A percentile compares a stretch with the other conserved stretches of the same genome.
phyloP scores from a whole-genome alignment of 2,797 vertebrate genomes.

The Pangasius larnaudii region DNA sequence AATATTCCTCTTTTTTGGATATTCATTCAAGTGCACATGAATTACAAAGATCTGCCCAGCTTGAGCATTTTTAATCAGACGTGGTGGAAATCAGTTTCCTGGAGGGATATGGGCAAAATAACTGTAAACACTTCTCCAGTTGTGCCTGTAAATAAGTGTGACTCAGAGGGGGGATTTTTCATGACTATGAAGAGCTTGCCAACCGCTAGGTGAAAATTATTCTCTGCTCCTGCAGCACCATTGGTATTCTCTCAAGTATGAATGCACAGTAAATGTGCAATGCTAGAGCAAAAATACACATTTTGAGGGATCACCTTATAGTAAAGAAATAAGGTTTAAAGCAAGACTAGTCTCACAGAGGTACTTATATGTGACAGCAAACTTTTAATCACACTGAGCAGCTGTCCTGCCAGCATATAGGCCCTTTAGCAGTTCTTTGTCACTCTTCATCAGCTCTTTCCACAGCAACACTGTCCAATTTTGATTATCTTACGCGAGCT shows the following conservation, averaged over 20 bases:
- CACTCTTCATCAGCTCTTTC: conserved; percentile 21
- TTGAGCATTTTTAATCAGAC: conserved; percentile 50
- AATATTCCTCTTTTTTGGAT: conserved; percentile 21
- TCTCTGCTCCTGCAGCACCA: conserved; percentile 34
- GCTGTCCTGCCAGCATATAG: background rate
- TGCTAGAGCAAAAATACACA: conserved; percentile 14
- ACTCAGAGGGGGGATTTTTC: conserved; percentile 49
- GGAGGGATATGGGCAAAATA: conserved; percentile 41
- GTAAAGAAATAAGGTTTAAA: conserved; percentile 23
- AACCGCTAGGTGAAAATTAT: conserved; percentile 56
- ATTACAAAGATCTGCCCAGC: conserved; percentile 30
- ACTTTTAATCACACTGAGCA: conserved; percentile 26
- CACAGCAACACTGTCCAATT: conserved; percentile 9
- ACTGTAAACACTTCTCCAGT: conserved; percentile 51
- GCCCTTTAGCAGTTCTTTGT: conserved; percentile 28
- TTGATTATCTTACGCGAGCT: conserved; percentile 13
- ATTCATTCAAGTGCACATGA: conserved; percentile 14
- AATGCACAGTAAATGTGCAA: conserved; percentile 29
- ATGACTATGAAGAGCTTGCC: conserved; percentile 36
- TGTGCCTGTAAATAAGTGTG: conserved; percentile 55
- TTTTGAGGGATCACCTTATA: conserved; percentile 37
- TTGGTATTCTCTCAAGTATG: conserved; percentile 26
- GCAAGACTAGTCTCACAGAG: background rate
- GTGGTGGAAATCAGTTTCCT: conserved; percentile 42
- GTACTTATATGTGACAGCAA: conserved; percentile 25